Evolutionary conservation across 1,140 invertebrate species (phyloP), one percentile per base, ranked within the genome.

Genomic region (Bacillus rossius): DNA sequence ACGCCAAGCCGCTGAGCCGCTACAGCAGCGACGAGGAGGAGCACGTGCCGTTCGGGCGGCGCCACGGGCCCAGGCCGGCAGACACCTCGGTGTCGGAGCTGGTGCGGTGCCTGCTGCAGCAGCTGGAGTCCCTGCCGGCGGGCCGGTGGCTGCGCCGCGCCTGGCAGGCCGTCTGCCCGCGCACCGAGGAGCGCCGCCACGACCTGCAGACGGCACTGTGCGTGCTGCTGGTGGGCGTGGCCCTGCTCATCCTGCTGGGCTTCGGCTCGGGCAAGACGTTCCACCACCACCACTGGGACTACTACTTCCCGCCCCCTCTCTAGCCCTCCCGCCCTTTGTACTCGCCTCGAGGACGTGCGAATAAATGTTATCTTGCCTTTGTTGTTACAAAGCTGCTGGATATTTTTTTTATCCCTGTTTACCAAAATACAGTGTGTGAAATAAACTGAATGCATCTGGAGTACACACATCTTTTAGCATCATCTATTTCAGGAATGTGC

Each of bases 261-360:
- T 81, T 85, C 48, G 81, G 81, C 57, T 57, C 53, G 13, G 82
- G 84, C 26, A 80, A 81, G 60, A 84, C 85, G 17, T 79, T 90
- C 38, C 87, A 87, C 58, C 86, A 91, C 70, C 84, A 89, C 67
- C 83, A 84, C 59, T 92, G 89, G 89, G 89, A 92, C 69, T 92
- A 86, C 69, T 90, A 87, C 64, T 89, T 88, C 77, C 88, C 87
- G 19, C 53, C 53, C 13, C 20, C 53, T 5, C 53, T 25, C n/a
- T 49, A 49, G 47, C 16, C 29, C 29, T 34, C 29, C 29, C 29
- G 5, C 4, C 29, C 29, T 34, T 4, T 34, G 5, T 34, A 10
- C 10, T 34, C 4, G 10, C 29, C 10, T 34, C 29, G 5, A 7
- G 5, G 29, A 4, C 29, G 29, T 34, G 29, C 10, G 10, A 34